Evolutionary conservation across 2,113 vertebrate species (phyloP).

Genomic region (Cariama cristata): DNA sequence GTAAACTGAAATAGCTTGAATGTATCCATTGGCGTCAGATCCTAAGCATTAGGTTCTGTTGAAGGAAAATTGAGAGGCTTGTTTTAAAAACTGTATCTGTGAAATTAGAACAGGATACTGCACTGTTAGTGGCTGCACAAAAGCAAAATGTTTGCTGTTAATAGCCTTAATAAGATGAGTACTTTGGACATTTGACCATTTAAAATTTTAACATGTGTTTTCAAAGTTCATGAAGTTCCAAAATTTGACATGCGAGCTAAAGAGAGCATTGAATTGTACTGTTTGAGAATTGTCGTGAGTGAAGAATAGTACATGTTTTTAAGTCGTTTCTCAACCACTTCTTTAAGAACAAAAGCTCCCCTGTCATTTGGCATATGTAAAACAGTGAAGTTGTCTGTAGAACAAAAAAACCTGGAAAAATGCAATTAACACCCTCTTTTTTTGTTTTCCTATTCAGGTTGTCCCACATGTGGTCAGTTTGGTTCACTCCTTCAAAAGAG

Average conservation of each 20-base stretch:
- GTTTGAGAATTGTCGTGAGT: neutral
- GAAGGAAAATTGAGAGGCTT: neutral
- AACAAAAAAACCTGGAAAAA: neutral
- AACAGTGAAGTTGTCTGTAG: neutral
- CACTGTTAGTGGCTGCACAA: neutral
- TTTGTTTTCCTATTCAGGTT: conserved; percentile 77
- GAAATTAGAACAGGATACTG: neutral
- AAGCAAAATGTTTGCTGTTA: neutral
- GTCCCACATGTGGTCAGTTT: conserved; percentile 89
- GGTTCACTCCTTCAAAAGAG: conserved; percentile 86
- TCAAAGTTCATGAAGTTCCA: neutral
- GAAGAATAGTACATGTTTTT: neutral
- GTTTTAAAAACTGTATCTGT: neutral
- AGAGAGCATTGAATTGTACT: neutral
- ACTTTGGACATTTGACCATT: neutral
- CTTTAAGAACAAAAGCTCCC: neutral
- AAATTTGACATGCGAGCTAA: neutral
- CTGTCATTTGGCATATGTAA: neutral
- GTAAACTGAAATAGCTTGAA: neutral
- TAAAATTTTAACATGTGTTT: neutral
- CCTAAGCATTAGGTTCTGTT: neutral
- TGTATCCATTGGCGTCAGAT: neutral
- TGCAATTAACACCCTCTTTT: neutral
- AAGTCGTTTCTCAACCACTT: neutral
- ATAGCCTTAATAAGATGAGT: neutral